Percentiles rank a stretch among this genome's conserved stretches.
These are phyloP conservation scores for Condylura cristata DNA, from an alignment of 2,113 vertebrate genomes.

Conservation along the genomic window DNA sequence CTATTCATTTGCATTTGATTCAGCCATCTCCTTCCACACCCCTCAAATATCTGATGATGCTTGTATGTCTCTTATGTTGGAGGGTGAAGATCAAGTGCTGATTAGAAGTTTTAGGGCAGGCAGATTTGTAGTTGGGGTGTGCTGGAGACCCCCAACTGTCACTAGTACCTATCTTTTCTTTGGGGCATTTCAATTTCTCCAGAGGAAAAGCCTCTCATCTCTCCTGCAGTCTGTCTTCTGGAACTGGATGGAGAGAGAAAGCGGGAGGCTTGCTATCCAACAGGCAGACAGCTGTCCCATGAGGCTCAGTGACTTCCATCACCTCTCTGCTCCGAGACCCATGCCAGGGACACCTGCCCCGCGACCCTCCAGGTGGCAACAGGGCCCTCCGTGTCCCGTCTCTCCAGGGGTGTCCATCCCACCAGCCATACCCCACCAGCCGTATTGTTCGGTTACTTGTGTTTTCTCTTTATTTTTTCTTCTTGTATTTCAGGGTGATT, in stretches of 20 bases:
- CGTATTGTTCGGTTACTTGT: not conserved
- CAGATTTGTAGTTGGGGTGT: not conserved
- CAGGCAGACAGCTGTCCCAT: not conserved
- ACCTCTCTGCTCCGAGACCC: not conserved
- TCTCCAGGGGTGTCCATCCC: not conserved
- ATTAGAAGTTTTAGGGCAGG: not conserved
- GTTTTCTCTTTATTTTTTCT: not conserved
- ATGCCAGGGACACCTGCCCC: not conserved
- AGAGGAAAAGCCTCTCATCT: not conserved
- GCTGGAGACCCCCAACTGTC: not conserved
- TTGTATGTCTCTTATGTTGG: not conserved
- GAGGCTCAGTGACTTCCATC: not conserved
- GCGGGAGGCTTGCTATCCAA: too few relatives aligned
- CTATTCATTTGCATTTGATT: not conserved
- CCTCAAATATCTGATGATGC: not conserved
- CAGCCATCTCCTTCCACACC: not conserved
- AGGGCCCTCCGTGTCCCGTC: accelerated
- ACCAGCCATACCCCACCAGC: too few relatives aligned
- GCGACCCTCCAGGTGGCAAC: accelerated
- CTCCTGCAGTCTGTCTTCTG: not conserved
- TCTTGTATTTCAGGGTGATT: not conserved
- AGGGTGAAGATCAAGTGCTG: not conserved
- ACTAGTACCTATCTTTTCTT: not conserved
- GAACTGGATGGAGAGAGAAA: not conserved
- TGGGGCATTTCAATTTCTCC: not conserved